phyloP scores from a whole-genome alignment of 2,113 vertebrate species.

The Paralichthys olivaceus region DNA sequence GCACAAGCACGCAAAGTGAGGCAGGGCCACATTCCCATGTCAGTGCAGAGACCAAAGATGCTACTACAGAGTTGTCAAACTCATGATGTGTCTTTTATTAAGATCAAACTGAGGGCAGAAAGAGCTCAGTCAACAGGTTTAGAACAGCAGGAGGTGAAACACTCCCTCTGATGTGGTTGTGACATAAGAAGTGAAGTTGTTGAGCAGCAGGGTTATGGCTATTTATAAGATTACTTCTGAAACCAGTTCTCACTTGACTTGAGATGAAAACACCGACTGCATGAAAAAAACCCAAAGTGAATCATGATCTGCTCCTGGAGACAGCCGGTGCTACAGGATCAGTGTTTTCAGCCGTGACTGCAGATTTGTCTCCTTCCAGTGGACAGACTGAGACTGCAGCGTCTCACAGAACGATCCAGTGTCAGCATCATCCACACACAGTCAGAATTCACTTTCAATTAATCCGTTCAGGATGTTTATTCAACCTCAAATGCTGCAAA shows the following conservation, averaged over 20 bases:
- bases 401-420: not conserved
- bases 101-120: slow-evolving; percentile 27
- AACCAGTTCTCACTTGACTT: slow-evolving; percentile 25
- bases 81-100: slow-evolving; percentile 53
- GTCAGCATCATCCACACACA: no score
- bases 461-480: slow-evolving; percentile 12
- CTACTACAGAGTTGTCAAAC: slow-evolving; percentile 39
- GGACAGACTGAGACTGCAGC: slow-evolving; percentile 42
- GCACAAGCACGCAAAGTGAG: slow-evolving; percentile 55
- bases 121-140: slow-evolving; percentile 39
- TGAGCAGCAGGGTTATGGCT: slow-evolving; percentile 14
- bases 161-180: slow-evolving; percentile 16
- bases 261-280: not conserved
- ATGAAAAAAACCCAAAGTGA: slow-evolving; percentile 17
- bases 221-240: slow-evolving; percentile 33
- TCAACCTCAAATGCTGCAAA: slow-evolving; percentile 25
- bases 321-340: slow-evolving; percentile 16
- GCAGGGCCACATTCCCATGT: slow-evolving; percentile 66
- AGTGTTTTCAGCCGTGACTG: slow-evolving; percentile 16
- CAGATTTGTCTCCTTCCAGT: slow-evolving; percentile 71
- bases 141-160: slow-evolving; percentile 14
- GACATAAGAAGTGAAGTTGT: slow-evolving; percentile 36
- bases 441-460: slow-evolving; percentile 22
- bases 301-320: slow-evolving; percentile 3
- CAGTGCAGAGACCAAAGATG: slow-evolving; percentile 48